Evolutionary conservation across 2,888 invertebrate genomes (phyloP).

Genomic region (Xanthorhoe designata): DNA sequence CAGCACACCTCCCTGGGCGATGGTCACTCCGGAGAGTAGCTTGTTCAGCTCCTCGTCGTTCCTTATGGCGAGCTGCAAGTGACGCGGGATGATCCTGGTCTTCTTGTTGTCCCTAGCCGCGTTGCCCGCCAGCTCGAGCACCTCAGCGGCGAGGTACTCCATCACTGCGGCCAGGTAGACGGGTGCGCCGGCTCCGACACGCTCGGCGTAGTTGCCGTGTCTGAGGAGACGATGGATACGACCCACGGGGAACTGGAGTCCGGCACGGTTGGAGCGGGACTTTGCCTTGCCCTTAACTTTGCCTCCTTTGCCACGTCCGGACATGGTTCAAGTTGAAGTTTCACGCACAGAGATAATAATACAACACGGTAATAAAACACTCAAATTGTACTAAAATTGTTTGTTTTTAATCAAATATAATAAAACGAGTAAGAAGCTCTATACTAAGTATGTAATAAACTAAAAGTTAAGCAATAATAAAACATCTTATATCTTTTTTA

Average conservation of each 20-base stretch:
- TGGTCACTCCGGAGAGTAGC: constrained; percentile 90
- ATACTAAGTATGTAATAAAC: no score
- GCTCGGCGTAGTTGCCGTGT: constrained; percentile 85
- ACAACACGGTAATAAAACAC: no score
- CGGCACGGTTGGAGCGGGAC: constrained; percentile 79
- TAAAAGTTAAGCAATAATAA: no score
- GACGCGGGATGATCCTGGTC: constrained; percentile 90
- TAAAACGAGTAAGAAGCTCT: no score
- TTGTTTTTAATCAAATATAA: no score
- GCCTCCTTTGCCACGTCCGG: constrained; percentile 14
- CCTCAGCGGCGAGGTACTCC: constrained; percentile 86
- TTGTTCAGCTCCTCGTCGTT: constrained; percentile 93
- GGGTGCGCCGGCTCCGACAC: constrained; percentile 63
- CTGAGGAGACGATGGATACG: constrained; percentile 73
- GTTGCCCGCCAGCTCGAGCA: constrained; percentile 61
- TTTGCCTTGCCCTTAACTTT: constrained; percentile 28
- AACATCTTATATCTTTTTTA: background rate
- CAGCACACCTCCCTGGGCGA: constrained; percentile 93
- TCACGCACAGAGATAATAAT: background rate
- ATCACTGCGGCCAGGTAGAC: constrained; percentile 85
- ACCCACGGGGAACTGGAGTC: constrained; percentile 84
- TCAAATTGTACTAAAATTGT: no score
- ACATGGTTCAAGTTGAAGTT: constrained; percentile 3
- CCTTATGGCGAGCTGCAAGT: constrained; percentile 90
- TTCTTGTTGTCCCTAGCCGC: constrained; percentile 88